Base-by-base conservation (phyloP, 2,888 invertebrate species). In the Microplitis manilae region DNA sequence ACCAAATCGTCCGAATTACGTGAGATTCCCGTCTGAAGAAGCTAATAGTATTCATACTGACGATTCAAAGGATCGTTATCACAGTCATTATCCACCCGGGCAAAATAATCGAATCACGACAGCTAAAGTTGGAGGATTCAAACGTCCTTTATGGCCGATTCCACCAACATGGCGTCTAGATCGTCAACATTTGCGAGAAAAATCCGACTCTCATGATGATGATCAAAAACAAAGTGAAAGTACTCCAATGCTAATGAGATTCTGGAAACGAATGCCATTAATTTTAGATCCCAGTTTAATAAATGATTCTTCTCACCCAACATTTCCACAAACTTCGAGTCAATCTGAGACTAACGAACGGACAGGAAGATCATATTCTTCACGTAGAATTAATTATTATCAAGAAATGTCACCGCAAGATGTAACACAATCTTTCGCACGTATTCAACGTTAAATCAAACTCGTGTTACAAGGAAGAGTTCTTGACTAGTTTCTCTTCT, bases 11-110 rank as follows among this genome's bases (percentile, higher is more conserved):
- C 78, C 83, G 5, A 78, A 80, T 13, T 84, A 79, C 76, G 85
- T 87, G 4, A 85, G 84, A 9, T 87, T 89, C 67, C 87, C 87
- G 0, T 85, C 85, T 6, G 86, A 86, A 30, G 86, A 87, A 13
- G 86, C 85, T 1, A 89, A 89, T 81, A 89, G 89, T 75, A 88
- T 89, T 75, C 87, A 87, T 77, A 83, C 79, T 20, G 84, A 84
- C 50, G 83, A 80, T 20, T 86, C 85, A 74, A 88, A 88, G 72
- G 84, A 87, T n/a, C 77, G 81, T 50, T 76, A 78, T 15, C 78
- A 78, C 20, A 78, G 74, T 8, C 81, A 84, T 0, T 84, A 85
- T 65, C 68, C 79, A 38, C 81, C 79, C 30, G 82, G 59, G 15
- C 70, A 59, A 17, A 70, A 62, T 64, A 41, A 61, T 17, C 70